Evolutionary conservation across 1,140 invertebrate genomes (phyloP).

Genomic region (Drosophila orena): DNA sequence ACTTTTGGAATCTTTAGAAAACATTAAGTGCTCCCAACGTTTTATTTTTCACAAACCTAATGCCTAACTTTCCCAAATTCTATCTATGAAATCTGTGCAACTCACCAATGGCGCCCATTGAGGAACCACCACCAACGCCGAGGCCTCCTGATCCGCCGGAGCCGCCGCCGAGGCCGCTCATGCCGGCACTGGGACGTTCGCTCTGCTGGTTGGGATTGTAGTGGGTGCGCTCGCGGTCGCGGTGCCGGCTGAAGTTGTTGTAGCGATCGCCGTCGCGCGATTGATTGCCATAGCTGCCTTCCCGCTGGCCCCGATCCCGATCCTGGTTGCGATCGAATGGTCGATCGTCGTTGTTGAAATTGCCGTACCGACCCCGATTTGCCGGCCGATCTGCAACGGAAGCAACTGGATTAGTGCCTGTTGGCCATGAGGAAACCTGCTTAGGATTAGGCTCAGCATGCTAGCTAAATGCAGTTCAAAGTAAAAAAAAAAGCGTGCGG

Average conservation of each 20-base stretch:
- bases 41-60: background rate
- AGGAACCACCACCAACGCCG: conserved; percentile 17
- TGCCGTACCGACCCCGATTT: conserved; percentile 84
- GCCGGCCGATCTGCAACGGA: conserved; percentile 67
- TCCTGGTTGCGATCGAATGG: conserved; percentile 74
- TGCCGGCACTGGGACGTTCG: conserved; percentile 61
- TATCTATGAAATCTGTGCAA: background rate
- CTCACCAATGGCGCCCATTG: conserved; percentile 64
- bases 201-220: conserved; percentile 79
- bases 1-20: too few species aligned
- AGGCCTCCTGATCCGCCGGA: conserved; percentile 23
- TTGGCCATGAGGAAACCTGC: background rate
- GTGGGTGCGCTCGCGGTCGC: conserved; percentile 82
- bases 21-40: too few species aligned
- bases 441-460: conserved; percentile 38
- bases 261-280: conserved; percentile 84
- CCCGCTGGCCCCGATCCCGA: conserved; percentile 74
- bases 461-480: conserved; percentile 40
- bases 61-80: too few species aligned
- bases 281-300: conserved; percentile 82
- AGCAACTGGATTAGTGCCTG: conserved; percentile 6
- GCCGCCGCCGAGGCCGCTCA: conserved; percentile 25
- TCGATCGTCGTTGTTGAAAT: conserved; percentile 82
- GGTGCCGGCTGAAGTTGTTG: conserved; percentile 80
- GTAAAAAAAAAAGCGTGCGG: conserved; percentile 40